A percentile compares a stretch with the other conserved stretches of the same genome.
These are phyloP conservation scores for Saturnia japonica DNA, from an alignment of 2,888 invertebrate species.

Conservation along the genomic window DNA sequence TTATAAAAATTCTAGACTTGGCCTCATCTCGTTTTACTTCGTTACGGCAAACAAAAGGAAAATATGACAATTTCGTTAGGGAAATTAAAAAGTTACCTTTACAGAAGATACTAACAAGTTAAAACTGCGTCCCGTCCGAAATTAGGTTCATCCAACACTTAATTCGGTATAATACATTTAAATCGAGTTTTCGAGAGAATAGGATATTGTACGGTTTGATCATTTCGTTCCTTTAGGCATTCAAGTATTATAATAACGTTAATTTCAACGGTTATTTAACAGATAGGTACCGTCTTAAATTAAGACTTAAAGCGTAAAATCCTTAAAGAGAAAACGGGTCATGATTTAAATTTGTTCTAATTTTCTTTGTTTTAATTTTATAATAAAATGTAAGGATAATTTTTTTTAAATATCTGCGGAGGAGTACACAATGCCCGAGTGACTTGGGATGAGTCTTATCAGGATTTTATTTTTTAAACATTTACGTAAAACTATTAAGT, in stretches of 20 bases:
- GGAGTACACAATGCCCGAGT: too few species aligned
- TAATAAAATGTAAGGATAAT: too few species aligned
- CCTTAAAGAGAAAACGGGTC: neutral
- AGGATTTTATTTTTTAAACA: too few species aligned
- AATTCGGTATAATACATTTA: conserved; percentile 54
- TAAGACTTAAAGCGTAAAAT: neutral
- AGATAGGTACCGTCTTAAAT: conserved; percentile 5
- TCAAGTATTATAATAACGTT: conserved; percentile 24
- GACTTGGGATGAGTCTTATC: too few species aligned
- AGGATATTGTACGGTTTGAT: conserved; percentile 46
- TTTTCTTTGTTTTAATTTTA: neutral
- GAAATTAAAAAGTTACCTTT: conserved; percentile 76
- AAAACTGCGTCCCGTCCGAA: conserved; percentile 60
- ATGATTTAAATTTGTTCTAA: neutral
- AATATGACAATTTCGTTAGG: conserved; percentile 73
- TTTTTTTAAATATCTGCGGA: too few species aligned
- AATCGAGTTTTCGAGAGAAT: conserved; percentile 50
- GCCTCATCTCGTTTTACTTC: conserved; percentile 48
- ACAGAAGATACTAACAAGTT: conserved; percentile 68
- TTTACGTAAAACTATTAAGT: too few species aligned
- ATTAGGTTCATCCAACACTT: conserved; percentile 46
- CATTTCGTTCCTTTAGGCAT: conserved; percentile 44
- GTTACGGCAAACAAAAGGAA: conserved; percentile 66
- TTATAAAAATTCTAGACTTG: conserved; percentile 64
- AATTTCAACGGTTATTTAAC: conserved; percentile 22